Evolutionary conservation across 2,888 invertebrate genomes (phyloP).

Genomic region (Neria commutata): DNA sequence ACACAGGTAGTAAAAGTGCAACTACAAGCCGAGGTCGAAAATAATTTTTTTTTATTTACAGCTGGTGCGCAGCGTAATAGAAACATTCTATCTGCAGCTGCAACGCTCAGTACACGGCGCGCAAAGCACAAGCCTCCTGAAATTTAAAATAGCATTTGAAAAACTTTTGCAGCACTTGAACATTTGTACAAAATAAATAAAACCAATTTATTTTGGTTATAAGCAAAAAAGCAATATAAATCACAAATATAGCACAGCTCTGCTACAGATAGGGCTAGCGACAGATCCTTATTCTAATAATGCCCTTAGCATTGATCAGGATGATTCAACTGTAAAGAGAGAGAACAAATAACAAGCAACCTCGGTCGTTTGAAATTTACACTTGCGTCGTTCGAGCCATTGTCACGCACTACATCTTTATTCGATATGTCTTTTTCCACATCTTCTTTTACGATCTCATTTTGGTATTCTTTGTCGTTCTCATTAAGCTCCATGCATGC

Average conservation of each 20-base stretch:
- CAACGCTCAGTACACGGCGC: slow-evolving; percentile 12
- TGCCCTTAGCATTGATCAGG: too few relatives aligned
- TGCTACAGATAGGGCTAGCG: too few relatives aligned
- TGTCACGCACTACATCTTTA: too few relatives aligned
- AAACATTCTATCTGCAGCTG: slow-evolving; percentile 43
- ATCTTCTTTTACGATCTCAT: too few relatives aligned
- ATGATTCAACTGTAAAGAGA: too few relatives aligned
- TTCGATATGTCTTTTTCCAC: too few relatives aligned
- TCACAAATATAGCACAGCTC: not conserved
- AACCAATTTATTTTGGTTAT: not conserved
- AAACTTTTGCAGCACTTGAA: slow-evolving; percentile 19
- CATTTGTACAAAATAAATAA: slow-evolving; percentile 20
- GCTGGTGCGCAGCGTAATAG: slow-evolving; percentile 37
- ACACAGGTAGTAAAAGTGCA: not conserved
- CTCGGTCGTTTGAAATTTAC: too few relatives aligned
- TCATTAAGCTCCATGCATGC: too few relatives aligned
- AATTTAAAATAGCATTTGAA: slow-evolving; percentile 32
- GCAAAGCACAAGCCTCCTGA: slow-evolving; percentile 18
- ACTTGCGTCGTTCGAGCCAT: too few relatives aligned
- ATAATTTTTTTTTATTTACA: slow-evolving; percentile 18
- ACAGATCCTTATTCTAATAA: too few relatives aligned
- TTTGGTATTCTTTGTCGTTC: too few relatives aligned
- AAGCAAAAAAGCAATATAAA: not conserved
- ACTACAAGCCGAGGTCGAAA: not conserved
- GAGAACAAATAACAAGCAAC: too few relatives aligned